Conservation (phyloP, 2,113 vertebrate genomes). For the Zosterops hypoxanthus region DNA sequence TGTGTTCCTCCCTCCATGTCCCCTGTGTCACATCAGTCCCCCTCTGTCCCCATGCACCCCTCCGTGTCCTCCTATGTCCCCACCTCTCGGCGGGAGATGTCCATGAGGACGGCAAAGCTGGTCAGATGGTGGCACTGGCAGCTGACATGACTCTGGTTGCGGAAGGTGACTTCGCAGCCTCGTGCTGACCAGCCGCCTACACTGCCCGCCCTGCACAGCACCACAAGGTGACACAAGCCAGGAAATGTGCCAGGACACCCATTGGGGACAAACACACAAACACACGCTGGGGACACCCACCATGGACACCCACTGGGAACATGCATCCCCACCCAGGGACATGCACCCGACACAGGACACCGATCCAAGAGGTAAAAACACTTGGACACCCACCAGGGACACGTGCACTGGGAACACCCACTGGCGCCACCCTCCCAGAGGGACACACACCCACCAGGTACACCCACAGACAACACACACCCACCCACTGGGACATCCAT, state of each 20-base stretch:
- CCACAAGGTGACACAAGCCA: background rate
- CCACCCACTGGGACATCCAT: background rate
- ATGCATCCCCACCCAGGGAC: background rate
- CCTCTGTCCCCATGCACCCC: background rate
- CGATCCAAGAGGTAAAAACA: background rate
- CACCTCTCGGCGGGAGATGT: slow-evolving; percentile 90
- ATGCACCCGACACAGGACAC: rapidly evolving
- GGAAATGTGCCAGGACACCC: background rate
- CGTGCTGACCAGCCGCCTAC: slow-evolving; percentile 89
- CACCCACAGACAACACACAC: background rate
- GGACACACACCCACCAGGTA: background rate
- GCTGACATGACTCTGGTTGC: slow-evolving; percentile 91
- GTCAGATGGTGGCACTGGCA: slow-evolving; percentile 96
- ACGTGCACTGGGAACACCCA: rapidly evolving
- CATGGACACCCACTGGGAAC: background rate
- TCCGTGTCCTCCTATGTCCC: background rate
- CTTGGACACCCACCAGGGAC: background rate
- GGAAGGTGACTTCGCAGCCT: slow-evolving; percentile 90
- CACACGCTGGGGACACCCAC: background rate
- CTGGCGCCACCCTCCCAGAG: background rate
- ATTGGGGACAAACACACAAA: background rate
- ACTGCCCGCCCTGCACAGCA: slow-evolving; percentile 19
- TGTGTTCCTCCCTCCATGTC: background rate
- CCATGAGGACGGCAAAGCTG: slow-evolving; percentile 95
- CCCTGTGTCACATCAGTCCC: background rate